phyloP scores from a whole-genome alignment of 2,888 invertebrate genomes.

The Ephialtes manifestator region DNA sequence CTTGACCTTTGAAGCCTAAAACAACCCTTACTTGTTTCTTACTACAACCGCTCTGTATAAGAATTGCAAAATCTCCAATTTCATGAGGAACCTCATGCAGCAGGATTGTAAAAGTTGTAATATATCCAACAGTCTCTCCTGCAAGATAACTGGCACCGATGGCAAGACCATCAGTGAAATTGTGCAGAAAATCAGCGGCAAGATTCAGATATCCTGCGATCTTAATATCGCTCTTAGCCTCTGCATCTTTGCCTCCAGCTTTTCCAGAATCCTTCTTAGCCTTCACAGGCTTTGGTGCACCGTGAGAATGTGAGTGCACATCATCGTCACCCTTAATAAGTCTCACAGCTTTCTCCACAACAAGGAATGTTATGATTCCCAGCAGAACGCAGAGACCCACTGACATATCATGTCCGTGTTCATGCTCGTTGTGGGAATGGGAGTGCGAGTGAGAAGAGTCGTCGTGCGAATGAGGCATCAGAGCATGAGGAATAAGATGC shows the following conservation, averaged over 20 bases:
- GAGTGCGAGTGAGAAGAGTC: slow-evolving; percentile 84
- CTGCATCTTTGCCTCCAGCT: slow-evolving; percentile 73
- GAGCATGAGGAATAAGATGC: slow-evolving; percentile 99
- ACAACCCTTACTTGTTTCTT: slow-evolving; percentile 93
- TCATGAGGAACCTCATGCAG: slow-evolving; percentile 99
- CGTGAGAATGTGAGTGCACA: slow-evolving; percentile 90
- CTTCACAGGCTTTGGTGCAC: slow-evolving; percentile 2
- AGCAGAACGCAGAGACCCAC: slow-evolving; percentile 98
- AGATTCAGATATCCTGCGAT: slow-evolving; percentile 98
- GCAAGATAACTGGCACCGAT: slow-evolving; percentile 99
- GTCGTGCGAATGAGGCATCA: slow-evolving; percentile 87
- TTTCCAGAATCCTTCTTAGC: slow-evolving; percentile 57
- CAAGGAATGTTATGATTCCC: slow-evolving; percentile 96
- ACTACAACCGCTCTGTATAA: slow-evolving; percentile 98
- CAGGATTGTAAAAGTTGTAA: slow-evolving; percentile 98
- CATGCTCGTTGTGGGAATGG: slow-evolving; percentile 87
- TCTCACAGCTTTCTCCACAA: slow-evolving; percentile 97
- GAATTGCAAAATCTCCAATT: slow-evolving; percentile 99
- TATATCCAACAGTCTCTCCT: slow-evolving; percentile 93
- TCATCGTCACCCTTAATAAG: slow-evolving; percentile 93
- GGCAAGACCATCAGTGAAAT: slow-evolving; percentile 99
- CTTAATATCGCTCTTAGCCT: slow-evolving; percentile 88
- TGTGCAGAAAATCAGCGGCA: slow-evolving; percentile 99
- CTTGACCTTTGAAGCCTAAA: too few species aligned
- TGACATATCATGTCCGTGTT: slow-evolving; percentile 92